Base-by-base conservation (phyloP, 2,888 invertebrate genomes). In the Lasioglossum marginatum region DNA sequence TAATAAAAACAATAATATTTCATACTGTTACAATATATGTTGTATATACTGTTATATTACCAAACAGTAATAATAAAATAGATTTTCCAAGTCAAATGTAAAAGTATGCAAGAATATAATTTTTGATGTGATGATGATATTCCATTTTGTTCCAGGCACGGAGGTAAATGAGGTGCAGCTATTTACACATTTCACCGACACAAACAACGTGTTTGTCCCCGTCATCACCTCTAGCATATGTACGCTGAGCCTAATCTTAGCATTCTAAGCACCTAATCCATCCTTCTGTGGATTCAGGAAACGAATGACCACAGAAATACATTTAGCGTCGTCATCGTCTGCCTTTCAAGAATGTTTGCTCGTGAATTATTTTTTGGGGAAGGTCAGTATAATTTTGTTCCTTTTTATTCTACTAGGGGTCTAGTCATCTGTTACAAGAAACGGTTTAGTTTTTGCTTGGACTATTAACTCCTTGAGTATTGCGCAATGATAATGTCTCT, bases 211-310 rank as follows among this genome's bases (percentile, higher is more conserved):
- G 27, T 60, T 60, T 60, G 60, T 60, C 60, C 60, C 60, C 31
- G 60, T 60, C 60, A 60, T 60, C 60, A 27, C 60, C 60, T 60
- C 60, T 27, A 27, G 60, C 60, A 60, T 60, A 60, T 27, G 60
- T 60, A 60, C 60, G 60, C 60, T 60, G 60, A 60, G 60, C 27
- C 60, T 60, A 60, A 60, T 60, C 60, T 60, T 60, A 27, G 60
- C 60, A 60, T 60, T 27, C 27, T 60, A 27, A 60, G 60, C 60
- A 60, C 60, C 60, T 60, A 60, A 60, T 60, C 60, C 60, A 60
- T 60, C 60, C 14, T 60, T 31, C 60, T 27, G 60, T 60, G 27
- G 60, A 60, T 60, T 60, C 60, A 60, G 60, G 60, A 60, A 60
- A 60, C 60, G 60, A 60, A 60, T 60, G 60, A 12, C 60, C 60